Evolutionary conservation across 1,140 invertebrate genomes (phyloP).

Genomic region (Drosophila oshimai): DNA sequence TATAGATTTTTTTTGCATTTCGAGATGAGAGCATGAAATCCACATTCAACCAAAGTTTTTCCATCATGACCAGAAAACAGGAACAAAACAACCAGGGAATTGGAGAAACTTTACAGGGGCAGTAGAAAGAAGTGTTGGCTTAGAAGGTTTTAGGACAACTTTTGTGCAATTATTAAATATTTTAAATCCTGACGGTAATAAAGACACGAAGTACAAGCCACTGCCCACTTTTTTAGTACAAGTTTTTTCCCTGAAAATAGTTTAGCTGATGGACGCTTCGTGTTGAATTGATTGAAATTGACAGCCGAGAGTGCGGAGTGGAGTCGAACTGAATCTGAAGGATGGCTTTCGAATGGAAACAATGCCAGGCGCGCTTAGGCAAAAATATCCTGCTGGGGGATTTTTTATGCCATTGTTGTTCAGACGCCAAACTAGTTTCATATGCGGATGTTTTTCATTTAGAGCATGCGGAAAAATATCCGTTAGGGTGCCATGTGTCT

Average conservation of each 20-base stretch:
- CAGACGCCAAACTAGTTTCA: slow-evolving; percentile 26
- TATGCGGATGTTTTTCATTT: slow-evolving; percentile 47
- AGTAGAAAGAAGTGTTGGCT: neutral
- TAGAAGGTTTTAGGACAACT: neutral
- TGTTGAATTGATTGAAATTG: slow-evolving; percentile 68
- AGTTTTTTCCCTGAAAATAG: neutral
- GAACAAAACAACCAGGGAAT: neutral
- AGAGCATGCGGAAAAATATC: slow-evolving; percentile 19
- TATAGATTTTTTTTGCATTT: slow-evolving; percentile 19
- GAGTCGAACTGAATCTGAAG: slow-evolving; percentile 2
- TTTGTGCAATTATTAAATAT: neutral
- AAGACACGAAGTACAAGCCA: neutral
- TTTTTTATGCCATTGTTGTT: slow-evolving; percentile 26
- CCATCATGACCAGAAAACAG: neutral
- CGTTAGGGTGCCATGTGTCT: neutral
- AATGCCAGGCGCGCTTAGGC: slow-evolving; percentile 20
- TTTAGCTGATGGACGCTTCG: slow-evolving; percentile 14
- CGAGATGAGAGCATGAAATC: slow-evolving; percentile 23
- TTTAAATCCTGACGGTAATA: neutral
- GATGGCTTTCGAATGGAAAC: slow-evolving; percentile 4
- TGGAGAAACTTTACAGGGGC: slow-evolving; percentile 7
- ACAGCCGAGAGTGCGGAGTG: slow-evolving; percentile 23
- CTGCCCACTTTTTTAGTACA: neutral
- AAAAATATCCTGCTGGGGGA: slow-evolving; percentile 14
- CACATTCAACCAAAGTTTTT: slow-evolving; percentile 20